Evolutionary conservation across 2,113 vertebrate genomes (phyloP).

Genomic region (Solea solea): DNA sequence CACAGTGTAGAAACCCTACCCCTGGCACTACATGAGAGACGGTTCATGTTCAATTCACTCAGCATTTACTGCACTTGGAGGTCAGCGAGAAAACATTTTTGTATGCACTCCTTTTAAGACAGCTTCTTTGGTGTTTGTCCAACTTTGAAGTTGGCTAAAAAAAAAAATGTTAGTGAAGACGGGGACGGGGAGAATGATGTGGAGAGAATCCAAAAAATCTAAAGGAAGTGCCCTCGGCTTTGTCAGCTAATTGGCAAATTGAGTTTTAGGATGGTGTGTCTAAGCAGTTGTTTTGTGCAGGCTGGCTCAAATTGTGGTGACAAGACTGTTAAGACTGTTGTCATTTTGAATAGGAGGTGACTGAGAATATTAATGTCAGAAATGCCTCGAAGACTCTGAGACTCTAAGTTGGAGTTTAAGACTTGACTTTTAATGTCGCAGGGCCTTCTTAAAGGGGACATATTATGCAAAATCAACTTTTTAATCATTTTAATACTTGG

Average conservation of each 20-base stretch:
- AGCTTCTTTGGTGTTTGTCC: slow-evolving; percentile 61
- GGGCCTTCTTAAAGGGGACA: not conserved
- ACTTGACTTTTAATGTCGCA: slow-evolving; percentile 21
- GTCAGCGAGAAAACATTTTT: slow-evolving; percentile 55
- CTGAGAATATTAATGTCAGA: not conserved
- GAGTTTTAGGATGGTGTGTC: slow-evolving; percentile 18
- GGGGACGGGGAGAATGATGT: no score
- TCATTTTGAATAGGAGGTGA: slow-evolving; percentile 7
- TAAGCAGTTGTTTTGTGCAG: slow-evolving; percentile 41
- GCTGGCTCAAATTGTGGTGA: slow-evolving; percentile 25
- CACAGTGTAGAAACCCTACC: slow-evolving; percentile 63
- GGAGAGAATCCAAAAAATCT: slow-evolving; percentile 23
- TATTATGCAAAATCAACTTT: no score
- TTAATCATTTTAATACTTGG: no score
- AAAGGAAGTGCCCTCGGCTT: slow-evolving; percentile 31
- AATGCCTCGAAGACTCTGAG: slow-evolving; percentile 4
- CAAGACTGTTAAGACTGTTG: slow-evolving; percentile 7
- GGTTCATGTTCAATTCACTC: slow-evolving; percentile 73
- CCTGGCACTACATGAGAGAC: slow-evolving; percentile 64
- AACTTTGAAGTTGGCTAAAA: slow-evolving; percentile 49
- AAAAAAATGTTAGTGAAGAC: slow-evolving; percentile 29
- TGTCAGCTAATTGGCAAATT: slow-evolving; percentile 38
- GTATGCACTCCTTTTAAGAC: slow-evolving; percentile 29
- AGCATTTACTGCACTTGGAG: slow-evolving; percentile 67
- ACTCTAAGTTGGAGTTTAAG: slow-evolving; percentile 4